phyloP scores from a whole-genome alignment of 2,888 invertebrate genomes.

The Cosmopolites sordidus region DNA sequence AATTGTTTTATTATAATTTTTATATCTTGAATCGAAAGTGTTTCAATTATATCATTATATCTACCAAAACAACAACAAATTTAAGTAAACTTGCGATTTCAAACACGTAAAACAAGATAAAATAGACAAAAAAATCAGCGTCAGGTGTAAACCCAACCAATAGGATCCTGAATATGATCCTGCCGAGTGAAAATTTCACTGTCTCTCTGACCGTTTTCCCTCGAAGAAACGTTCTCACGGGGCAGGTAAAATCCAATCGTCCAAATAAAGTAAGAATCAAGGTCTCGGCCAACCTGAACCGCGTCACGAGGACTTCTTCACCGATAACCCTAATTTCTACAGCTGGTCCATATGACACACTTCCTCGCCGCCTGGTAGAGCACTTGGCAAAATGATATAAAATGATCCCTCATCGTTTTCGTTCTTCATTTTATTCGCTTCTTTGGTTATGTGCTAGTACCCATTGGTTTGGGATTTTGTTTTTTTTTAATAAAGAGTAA shows the following conservation, averaged over 20 bases:
- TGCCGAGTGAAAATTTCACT: conserved; percentile 39
- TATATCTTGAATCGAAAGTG: too few relatives aligned
- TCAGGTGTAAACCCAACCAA: conserved; percentile 10
- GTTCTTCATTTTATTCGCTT: conserved; percentile 46
- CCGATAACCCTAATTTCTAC: conserved; percentile 45
- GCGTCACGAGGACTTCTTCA: conserved; percentile 11
- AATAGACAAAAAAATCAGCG: too few relatives aligned
- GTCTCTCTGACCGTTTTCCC: conserved; percentile 37
- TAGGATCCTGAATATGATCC: conserved; percentile 12
- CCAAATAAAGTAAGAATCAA: conserved; percentile 33
- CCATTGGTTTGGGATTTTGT: conserved; percentile 1
- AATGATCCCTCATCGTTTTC: conserved; percentile 43
- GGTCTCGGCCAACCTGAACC: conserved; percentile 19
- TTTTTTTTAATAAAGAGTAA: not conserved
- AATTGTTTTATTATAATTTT: too few relatives aligned
- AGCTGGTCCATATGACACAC: conserved; percentile 49
- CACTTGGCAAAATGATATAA: conserved; percentile 40
- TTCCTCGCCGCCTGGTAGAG: conserved; percentile 33
- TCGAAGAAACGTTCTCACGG: conserved; percentile 11
- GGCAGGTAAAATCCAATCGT: conserved; percentile 32
- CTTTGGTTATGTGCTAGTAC: conserved; percentile 42
- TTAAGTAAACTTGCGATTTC: too few relatives aligned
- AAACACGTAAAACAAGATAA: too few relatives aligned
- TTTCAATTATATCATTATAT: too few relatives aligned
- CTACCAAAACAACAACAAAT: too few relatives aligned